Base-by-base conservation (phyloP, 2,797 vertebrate species). In the Pseudomugil gertrudae region DNA sequence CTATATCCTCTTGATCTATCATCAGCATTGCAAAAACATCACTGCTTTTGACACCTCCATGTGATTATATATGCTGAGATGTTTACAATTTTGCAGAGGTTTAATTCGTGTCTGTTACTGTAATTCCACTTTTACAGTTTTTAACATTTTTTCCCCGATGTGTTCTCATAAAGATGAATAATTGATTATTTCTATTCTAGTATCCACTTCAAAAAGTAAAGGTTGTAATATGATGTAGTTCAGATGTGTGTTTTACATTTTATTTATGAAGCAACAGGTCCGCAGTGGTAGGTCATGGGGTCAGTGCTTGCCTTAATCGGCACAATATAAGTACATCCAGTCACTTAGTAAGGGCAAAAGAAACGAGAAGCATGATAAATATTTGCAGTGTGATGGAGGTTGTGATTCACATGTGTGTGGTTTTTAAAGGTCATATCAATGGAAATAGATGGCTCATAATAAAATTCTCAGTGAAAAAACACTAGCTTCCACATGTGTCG, bases 261-360 rank as follows among this genome's bases (percentile, higher is more conserved):
- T 81, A 73, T 63, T 69, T 57, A 60, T 26, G 32, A n/a, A 77
- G 60, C 63, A 78, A 72, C 74, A 52, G 65, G 74, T 76, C 68
- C 68, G 68, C 69, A 69, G 73, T 71, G 81, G 69, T 72, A 75
- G 81, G 80, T 81, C 82, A 82, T 11, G 63, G 68, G 70, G 82
- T 83, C 69, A 76, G 33, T 32, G 48, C 73, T 75, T 60, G 47
- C 58, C 32, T 69, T 64, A 59, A 74, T 80, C 70, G 69, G 62
- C 72, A 68, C n/a, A 80, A 69, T 59, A 76, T 70, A 27, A 36
- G 57, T 21, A 29, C 14, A 63, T 68, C 27, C 43, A 45, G 43
- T 45, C 43, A 21, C n/a, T 55, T 27, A 51, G 57, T 2, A 9
- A 45, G 54, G 11, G 56, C 17, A 54, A 24, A 50, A 38, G 7